These are phyloP conservation scores for Oxycera nigricornis DNA, from an alignment of 2,888 invertebrate genomes.

Conservation along the genomic window DNA sequence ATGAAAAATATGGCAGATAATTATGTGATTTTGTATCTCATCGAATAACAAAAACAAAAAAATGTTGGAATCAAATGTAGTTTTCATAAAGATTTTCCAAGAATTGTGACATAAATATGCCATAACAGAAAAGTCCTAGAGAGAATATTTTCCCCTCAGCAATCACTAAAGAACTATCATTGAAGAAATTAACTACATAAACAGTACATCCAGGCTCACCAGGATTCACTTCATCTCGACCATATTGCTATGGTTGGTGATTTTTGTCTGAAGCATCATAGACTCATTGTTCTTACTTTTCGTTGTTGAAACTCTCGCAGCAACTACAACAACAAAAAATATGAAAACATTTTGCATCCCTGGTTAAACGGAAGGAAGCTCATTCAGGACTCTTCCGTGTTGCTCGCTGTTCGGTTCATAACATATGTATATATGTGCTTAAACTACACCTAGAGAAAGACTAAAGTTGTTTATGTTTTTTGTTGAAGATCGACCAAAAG, in stretches of 20 bases:
- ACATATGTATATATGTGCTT: too few relatives aligned
- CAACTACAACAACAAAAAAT: conserved; percentile 1
- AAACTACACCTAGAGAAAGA: background rate
- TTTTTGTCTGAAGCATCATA: conserved; percentile 4
- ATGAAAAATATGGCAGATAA: too few relatives aligned
- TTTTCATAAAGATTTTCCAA: too few relatives aligned
- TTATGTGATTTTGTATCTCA: too few relatives aligned
- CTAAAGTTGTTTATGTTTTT: conserved; percentile 8
- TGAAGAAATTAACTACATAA: too few relatives aligned
- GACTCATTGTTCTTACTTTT: conserved; percentile 16
- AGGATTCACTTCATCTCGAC: background rate
- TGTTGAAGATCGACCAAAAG: background rate
- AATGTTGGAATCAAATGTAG: too few relatives aligned
- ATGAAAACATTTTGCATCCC: conserved; percentile 38
- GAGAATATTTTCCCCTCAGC: too few relatives aligned
- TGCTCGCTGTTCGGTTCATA: background rate
- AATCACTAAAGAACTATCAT: too few relatives aligned
- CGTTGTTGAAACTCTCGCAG: background rate
- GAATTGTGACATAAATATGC: too few relatives aligned
- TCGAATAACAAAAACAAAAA: too few relatives aligned
- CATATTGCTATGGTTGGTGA: conserved; percentile 17
- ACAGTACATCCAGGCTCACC: too few relatives aligned
- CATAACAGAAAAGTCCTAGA: too few relatives aligned
- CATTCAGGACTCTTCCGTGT: conserved; percentile 30
- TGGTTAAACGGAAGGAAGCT: conserved; percentile 35